Evolutionary conservation across 1,140 invertebrate species (phyloP).

Genomic region (Bathynomus jamesi): DNA sequence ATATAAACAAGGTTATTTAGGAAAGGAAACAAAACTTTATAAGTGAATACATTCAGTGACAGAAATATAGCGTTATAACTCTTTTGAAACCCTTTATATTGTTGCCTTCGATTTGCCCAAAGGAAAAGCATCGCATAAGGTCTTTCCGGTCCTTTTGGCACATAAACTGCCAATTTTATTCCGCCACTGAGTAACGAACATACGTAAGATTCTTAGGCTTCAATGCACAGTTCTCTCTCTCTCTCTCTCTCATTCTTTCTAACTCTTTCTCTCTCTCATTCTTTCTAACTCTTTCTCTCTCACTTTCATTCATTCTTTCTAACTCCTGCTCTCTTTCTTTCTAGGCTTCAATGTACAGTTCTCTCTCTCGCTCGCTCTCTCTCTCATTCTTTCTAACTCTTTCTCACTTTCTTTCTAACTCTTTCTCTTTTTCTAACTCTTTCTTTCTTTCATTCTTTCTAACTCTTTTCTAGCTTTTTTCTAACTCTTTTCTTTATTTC

Average conservation of each 20-base stretch:
- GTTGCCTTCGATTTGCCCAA: not conserved
- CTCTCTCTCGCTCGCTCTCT: not conserved
- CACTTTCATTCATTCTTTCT: not conserved
- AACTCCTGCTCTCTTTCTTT: not conserved
- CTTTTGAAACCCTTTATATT: not conserved
- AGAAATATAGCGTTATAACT: not conserved
- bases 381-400: not conserved
- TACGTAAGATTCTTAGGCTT: not conserved
- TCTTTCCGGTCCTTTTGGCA: not conserved
- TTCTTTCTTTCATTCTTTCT: not conserved
- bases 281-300: not conserved
- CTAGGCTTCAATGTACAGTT: not conserved
- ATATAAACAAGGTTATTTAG: not conserved
- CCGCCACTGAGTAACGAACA: not conserved
- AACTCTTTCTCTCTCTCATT: not conserved
- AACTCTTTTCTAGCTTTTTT: not conserved
- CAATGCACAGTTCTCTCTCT: not conserved
- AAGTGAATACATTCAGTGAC: not conserved
- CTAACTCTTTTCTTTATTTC: not conserved
- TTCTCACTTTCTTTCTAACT: not conserved
- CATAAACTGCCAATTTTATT: slow-evolving; percentile 1
- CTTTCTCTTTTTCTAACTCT: not conserved
- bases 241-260: not conserved
- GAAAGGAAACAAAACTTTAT: not conserved
- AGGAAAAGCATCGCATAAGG: slow-evolving; percentile 1